Base-by-base conservation (phyloP, 2,113 vertebrate species). In the Nerophis lumbriciformis region DNA sequence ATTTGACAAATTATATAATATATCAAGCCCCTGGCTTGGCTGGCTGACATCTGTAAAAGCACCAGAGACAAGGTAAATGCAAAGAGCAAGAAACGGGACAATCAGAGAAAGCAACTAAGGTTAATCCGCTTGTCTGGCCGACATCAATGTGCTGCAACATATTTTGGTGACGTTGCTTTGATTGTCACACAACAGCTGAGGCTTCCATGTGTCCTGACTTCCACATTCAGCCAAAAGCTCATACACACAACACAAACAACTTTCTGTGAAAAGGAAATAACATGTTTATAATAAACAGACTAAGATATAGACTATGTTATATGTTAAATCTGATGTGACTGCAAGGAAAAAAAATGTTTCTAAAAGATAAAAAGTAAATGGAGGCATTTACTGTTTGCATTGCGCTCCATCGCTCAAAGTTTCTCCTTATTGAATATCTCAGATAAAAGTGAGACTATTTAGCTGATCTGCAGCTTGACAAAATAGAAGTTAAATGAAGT, bases 401-500 rank as follows among this genome's bases (percentile, higher is more conserved):
- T 67, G 39, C 63, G 65, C 28, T 69, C 68, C 48, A 61, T 64
- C 39, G 56, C 71, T 48, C 75, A 51, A 53, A 61, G 64, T 77
- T 68, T 65, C 61, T 73, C 19, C 4, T 55, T 38, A 28, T 76
- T 71, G 66, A 60, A 54, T 66, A 73, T 77, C 52, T 44, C 47
- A 51, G 63, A 69, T 73, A 77, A 60, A 58, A 65, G 50, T 39
- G 10, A 21, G 28, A 36, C 8, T 19, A 16, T 68, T 80, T 48
- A 77, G 75, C 69, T 76, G 78, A 66, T 75, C 60, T 67, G 74
- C 76, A 76, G 45, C 47, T 59, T 39, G 42, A 39, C 65, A 21
- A 77, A 81, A 77, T 69, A 15, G 42, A 75, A 72, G 62, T 76
- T 68, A 65, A 79, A 76, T 73, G 65, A 75, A 71, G 81, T 82